Evolutionary conservation across 2,113 vertebrate genomes (phyloP), one percentile per base, ranked within the genome.

Genomic region (Eulemur rufifrons): DNA sequence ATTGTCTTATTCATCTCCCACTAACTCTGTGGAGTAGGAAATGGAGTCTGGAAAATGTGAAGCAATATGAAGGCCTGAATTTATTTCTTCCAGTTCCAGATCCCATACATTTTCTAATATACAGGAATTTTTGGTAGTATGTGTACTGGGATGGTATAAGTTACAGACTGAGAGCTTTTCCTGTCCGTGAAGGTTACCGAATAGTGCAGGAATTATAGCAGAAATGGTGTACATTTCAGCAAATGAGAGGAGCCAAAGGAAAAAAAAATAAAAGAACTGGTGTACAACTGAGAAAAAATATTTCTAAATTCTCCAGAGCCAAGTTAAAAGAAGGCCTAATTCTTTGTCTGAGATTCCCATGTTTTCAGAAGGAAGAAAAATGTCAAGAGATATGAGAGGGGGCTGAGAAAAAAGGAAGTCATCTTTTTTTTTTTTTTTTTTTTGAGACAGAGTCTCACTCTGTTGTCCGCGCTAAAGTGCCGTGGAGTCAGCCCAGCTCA

Each of bases 41-140:
- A 69, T 6, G 15, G 25, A 61, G 32, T 63, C 14, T 78, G 11
- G 61, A 50, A 68, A 91, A 91, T 82, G 76, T 54, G 15, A 80
- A 81, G 15, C 27, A 52, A 90, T 59, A 23, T 23, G 20, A 84
- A 90, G 32, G n/a, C 25, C 29, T 84, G 25, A 76, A 50, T 88
- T 77, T 76, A 45, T 59, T 89, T 91, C 21, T 96, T 93, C 29
- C 13, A 69, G 73, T 76, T 95, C 14, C n/a, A 83, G 52, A 69
- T 83, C 45, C 32, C 64, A 34, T 27, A 20, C 34, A 52, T 86
- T 82, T 73, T 4, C 32, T 10, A 85, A 5, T 9, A 61, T 17
- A 29, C 8, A 69, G 86, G 11, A 68, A 84, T 63, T 83, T 47
- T 17, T 25, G n/a, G 6, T 52, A 54, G 23, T 74, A 27, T 61